phyloP scores from a whole-genome alignment of 2,888 invertebrate genomes.

The Agrenia bidenticulata region DNA sequence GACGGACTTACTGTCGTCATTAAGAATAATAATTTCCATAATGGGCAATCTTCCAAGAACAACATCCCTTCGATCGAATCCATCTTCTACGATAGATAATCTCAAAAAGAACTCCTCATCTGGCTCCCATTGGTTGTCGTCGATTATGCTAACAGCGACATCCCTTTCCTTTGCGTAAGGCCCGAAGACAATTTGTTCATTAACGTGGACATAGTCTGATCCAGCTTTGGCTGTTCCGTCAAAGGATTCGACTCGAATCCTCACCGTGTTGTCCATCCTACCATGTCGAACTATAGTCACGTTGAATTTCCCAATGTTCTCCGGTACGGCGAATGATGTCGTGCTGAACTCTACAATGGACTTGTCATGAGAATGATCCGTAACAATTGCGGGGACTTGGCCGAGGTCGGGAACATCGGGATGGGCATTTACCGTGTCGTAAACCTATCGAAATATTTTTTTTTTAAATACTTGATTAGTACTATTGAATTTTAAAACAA shows the following conservation, averaged over 20 bases:
- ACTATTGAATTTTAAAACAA: background rate
- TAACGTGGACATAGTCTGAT: constrained; percentile 60
- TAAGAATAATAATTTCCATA: constrained; percentile 63
- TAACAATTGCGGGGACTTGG: constrained; percentile 40
- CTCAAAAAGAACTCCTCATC: constrained; percentile 65
- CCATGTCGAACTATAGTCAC: constrained; percentile 59
- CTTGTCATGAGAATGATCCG: constrained; percentile 53
- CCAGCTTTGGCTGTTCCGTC: constrained; percentile 57
- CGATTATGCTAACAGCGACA: constrained; percentile 47
- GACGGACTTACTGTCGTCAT: constrained; percentile 61
- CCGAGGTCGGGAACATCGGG: constrained; percentile 54
- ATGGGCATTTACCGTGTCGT: constrained; percentile 57
- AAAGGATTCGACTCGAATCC: constrained; percentile 61
- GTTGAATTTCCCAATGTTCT: constrained; percentile 59
- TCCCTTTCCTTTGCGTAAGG: constrained; percentile 58
- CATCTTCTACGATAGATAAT: constrained; percentile 56
- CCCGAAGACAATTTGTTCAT: constrained; percentile 60
- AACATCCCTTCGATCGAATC: constrained; percentile 55
- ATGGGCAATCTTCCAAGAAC: constrained; percentile 61
- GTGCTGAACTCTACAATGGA: constrained; percentile 62
- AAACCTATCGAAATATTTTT: constrained; percentile 55
- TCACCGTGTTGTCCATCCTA: constrained; percentile 57
- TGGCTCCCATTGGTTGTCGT: constrained; percentile 60
- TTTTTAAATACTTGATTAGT: too few relatives aligned
- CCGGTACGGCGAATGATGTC: constrained; percentile 60